These are phyloP conservation scores for Ashinkailepas kermadecensis DNA, from an alignment of 2,888 invertebrate species.

Conservation along the genomic window DNA sequence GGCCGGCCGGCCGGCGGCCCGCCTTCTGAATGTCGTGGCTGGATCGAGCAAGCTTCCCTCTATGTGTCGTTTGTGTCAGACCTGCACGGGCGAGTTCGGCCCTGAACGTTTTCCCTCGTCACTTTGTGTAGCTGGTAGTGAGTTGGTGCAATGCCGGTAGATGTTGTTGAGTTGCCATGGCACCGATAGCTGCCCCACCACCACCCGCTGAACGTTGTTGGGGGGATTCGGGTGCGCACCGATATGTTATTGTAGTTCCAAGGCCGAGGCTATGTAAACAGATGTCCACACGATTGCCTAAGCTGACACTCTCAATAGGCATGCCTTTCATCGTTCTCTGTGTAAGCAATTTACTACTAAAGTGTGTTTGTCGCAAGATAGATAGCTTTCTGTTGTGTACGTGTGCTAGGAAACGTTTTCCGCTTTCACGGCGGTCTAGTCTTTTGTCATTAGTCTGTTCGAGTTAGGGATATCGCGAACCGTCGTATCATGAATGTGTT, in stretches of 20 bases:
- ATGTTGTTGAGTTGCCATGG: background rate
- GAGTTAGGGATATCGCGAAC: no score
- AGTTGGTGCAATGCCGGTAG: background rate
- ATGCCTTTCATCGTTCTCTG: background rate
- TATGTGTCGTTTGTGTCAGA: background rate
- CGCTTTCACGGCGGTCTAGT: background rate
- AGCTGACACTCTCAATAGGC: background rate
- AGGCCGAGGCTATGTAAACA: no score
- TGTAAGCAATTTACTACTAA: background rate
- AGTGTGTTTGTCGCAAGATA: background rate
- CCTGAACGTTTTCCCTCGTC: background rate
- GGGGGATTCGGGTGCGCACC: no score
- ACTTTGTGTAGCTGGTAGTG: conserved; percentile 8
- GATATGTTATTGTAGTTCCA: no score
- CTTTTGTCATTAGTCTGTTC: background rate
- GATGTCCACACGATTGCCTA: no score
- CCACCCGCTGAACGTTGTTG: no score
- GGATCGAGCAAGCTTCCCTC: background rate
- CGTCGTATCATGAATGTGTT: no score
- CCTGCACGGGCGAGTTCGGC: background rate
- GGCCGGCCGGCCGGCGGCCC: no score
- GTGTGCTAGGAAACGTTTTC: background rate
- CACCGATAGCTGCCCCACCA: background rate
- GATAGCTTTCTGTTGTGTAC: background rate
- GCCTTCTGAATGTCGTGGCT: background rate